Conservation (phyloP, 2,888 invertebrate genomes). For the Molorchus minor region DNA sequence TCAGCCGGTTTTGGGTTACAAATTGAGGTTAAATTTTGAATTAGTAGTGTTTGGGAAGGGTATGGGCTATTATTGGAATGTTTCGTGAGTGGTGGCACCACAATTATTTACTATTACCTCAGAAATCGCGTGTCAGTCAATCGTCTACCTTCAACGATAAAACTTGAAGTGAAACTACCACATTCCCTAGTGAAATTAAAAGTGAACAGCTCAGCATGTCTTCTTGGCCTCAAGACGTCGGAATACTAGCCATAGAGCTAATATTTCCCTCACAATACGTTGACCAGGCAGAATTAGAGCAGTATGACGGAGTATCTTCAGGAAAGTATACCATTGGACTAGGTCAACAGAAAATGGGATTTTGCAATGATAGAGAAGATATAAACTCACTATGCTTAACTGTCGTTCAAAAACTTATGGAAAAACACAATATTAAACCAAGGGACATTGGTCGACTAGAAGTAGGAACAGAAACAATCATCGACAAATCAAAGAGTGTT, state of each 20-base stretch:
- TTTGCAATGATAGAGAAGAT: constrained; percentile 96
- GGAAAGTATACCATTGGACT: constrained; percentile 98
- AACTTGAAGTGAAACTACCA: constrained; percentile 16
- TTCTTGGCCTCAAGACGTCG: constrained; percentile 92
- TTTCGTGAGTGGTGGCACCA: constrained; percentile 32
- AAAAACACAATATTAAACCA: constrained; percentile 78
- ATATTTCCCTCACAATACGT: constrained; percentile 96
- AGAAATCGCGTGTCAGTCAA: constrained; percentile 5
- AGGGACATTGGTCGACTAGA: constrained; percentile 90
- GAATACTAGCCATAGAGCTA: constrained; percentile 92
- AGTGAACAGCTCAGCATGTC: no score
- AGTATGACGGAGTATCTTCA: constrained; percentile 78
- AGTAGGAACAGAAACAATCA: constrained; percentile 99
- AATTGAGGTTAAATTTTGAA: constrained; percentile 39
- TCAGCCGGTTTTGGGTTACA: constrained; percentile 24
- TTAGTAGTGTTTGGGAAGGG: constrained; percentile 38
- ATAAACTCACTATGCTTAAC: constrained; percentile 95
- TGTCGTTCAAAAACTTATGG: constrained; percentile 84
- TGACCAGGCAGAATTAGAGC: constrained; percentile 91
- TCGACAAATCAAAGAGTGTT: constrained; percentile 99
- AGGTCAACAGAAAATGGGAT: constrained; percentile 95
- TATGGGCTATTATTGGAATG: constrained; percentile 43
- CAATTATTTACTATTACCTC: constrained; percentile 33
- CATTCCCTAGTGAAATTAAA: constrained; percentile 5
- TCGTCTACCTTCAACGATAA: not conserved